Base-by-base conservation (phyloP, 2,797 vertebrate genomes). In the Tokudaia tokunoshimensis region DNA sequence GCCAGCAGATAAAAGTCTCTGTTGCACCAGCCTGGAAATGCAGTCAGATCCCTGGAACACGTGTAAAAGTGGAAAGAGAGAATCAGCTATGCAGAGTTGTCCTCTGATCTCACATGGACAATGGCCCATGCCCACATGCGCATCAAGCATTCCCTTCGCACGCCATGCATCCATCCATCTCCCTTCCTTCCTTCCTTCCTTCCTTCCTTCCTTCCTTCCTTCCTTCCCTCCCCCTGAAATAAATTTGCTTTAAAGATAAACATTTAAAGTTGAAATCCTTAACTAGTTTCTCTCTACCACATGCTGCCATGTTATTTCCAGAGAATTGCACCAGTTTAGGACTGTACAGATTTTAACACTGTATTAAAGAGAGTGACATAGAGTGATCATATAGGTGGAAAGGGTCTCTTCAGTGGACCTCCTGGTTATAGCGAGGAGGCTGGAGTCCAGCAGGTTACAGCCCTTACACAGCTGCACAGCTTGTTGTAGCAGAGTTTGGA, bases 201-300 rank as follows among this genome's bases (percentile, higher is more conserved):
- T 31, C 26, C 11, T 0, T 34, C 29, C 6, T 2, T 34, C 13
- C 12, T 10, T 26, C 24, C 1, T 20, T 59, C 57, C 5, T 6
- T 59, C 59, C 22, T 24, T 26, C 24, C 24, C 12, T 9, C 14
- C 22, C 1, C 44, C 9, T 20, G 5, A 70, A 86, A 67, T 84
- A 67, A 44, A 85, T 34, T 34, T 85, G 24, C 31, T 65, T 83
- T 72, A 52, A 87, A 88, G 65, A 29, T 57, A 96, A 57, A 89
- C 80, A 94, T 29, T 26, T 47, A 47, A 95, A 95, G 12, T 86
- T 81, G 78, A 96, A 89, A 75, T 79, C 67, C 41, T 91, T 92
- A 15, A 2, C 44, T 50, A 90, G 61, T 88, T 29, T 95, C 34
- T 97, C 12, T n/a, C 50, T 91, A 52, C 20, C 92, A 37, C 52